Conservation (phyloP, 30 jellyfish, hydroid and myxozoan genomes). For the Phacellophora camtschatica region DNA sequence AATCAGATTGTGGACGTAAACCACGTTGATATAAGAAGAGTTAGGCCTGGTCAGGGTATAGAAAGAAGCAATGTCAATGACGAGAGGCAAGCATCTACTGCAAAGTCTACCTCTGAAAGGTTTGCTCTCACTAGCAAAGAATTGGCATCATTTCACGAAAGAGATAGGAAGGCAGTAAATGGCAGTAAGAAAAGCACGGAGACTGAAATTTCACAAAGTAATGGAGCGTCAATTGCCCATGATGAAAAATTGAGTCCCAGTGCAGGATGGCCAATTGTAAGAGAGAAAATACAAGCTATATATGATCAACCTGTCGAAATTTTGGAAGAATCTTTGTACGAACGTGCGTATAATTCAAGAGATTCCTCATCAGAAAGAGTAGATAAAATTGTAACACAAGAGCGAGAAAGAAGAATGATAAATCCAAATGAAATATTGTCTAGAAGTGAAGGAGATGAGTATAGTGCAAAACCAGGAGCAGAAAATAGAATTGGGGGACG, state of each 20-base stretch:
- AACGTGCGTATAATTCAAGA: background rate
- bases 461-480: background rate
- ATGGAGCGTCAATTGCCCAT: too few relatives aligned
- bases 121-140: too few relatives aligned
- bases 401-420: background rate
- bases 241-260: background rate
- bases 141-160: too few relatives aligned
- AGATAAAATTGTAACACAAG: background rate
- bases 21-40: too few relatives aligned
- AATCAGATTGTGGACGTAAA: too few relatives aligned
- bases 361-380: background rate
- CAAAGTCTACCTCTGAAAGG: too few relatives aligned
- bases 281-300: slow-evolving; percentile 54
- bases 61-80: too few relatives aligned
- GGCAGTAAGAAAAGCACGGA: too few relatives aligned
- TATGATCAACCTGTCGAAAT: slow-evolving; percentile 53
- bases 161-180: too few relatives aligned
- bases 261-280: slow-evolving; percentile 56
- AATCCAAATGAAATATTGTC: background rate
- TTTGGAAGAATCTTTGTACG: slow-evolving; percentile 22
- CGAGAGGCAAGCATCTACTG: too few relatives aligned
- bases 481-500: background rate
- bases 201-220: too few relatives aligned
- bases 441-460: background rate
- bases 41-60: too few relatives aligned